phyloP scores from a whole-genome alignment of 2,113 vertebrate species.

The Gnathonemus longibarbis region DNA sequence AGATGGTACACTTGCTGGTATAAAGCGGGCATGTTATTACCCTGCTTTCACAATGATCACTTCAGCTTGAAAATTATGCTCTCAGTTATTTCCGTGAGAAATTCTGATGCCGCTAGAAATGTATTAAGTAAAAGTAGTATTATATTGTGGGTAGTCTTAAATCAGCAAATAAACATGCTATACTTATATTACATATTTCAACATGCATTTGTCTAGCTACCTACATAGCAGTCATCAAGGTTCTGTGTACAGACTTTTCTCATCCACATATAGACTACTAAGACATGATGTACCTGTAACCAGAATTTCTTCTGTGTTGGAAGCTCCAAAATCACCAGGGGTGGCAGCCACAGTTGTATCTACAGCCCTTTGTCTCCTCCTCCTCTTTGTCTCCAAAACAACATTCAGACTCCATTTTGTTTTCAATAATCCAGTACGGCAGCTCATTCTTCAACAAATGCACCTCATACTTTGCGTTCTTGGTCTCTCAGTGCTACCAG shows the following conservation, averaged over 20 bases:
- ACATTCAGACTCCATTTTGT: conserved; percentile 2
- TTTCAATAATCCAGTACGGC: conserved; percentile 1
- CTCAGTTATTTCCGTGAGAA: background rate
- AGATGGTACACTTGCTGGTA: background rate
- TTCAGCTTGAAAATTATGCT: background rate
- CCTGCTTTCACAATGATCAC: background rate
- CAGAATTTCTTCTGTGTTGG: conserved; percentile 1
- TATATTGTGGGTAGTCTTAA: background rate
- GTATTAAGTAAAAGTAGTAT: background rate
- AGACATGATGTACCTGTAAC: background rate
- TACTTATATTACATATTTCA: background rate
- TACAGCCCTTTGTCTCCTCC: conserved; percentile 3
- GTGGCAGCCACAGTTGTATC: background rate
- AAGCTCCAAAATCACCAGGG: background rate
- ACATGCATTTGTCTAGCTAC: background rate
- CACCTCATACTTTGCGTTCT: background rate
- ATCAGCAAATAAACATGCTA: background rate
- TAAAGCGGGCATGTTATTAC: background rate
- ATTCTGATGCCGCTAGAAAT: background rate
- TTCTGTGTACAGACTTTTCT: background rate
- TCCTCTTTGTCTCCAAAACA: conserved; percentile 8
- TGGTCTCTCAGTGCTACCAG: background rate
- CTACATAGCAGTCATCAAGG: background rate
- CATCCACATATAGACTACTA: background rate
- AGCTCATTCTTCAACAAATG: background rate